A percentile compares a stretch with the other conserved stretches of the same genome.
Evolutionary conservation across 2,797 vertebrate species (phyloP).

Genomic region (Mallotus villosus): DNA sequence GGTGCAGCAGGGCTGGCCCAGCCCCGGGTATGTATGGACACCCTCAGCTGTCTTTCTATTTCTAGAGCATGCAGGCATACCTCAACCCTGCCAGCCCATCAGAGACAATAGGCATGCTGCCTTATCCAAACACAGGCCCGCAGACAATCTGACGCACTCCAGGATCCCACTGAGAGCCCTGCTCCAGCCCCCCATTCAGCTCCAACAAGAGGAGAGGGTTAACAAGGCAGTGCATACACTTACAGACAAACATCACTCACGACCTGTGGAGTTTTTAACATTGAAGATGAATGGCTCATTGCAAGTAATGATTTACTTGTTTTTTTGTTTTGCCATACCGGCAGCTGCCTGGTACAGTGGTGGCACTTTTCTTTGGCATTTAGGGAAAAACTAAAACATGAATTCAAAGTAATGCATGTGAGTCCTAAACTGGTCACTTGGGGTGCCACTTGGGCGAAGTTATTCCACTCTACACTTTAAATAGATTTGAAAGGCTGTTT

Average conservation of each 20-base stretch:
- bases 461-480: conserved; percentile 48
- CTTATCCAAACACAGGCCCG: conserved; percentile 77
- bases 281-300: conserved; percentile 5
- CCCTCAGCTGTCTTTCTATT: conserved; percentile 92
- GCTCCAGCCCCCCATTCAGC: conserved; percentile 47
- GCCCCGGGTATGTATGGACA: conserved; percentile 77
- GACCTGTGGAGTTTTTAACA: conserved; percentile 21
- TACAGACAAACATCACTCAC: conserved; percentile 39
- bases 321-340: background rate
- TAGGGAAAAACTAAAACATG: background rate
- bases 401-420: background rate
- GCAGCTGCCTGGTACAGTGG: background rate
- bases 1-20: conserved; percentile 61
- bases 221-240: conserved; percentile 50
- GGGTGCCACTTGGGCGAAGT: conserved; percentile 36
- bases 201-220: conserved; percentile 47
- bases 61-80: conserved; percentile 83
- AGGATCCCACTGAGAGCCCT: conserved; percentile 66
- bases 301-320: background rate
- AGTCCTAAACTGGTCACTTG: conserved; percentile 31
- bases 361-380: background rate
- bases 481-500: conserved; percentile 52
- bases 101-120: conserved; percentile 81
- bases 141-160: conserved; percentile 77
- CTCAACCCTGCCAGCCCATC: conserved; percentile 83